Conservation (phyloP, 2,888 invertebrate genomes). For the Rotaria magnacalcarata region DNA sequence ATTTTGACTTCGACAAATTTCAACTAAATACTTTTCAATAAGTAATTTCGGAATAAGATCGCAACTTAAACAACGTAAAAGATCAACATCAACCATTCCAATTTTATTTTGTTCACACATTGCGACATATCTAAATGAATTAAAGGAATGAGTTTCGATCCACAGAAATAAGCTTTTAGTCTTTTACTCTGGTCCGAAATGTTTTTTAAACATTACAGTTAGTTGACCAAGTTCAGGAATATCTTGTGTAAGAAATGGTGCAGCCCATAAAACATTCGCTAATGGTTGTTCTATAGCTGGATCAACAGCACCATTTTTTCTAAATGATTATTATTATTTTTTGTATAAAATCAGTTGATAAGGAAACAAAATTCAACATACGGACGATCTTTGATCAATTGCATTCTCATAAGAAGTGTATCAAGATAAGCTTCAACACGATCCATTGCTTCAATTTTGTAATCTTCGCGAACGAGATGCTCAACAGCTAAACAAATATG, state of each 20-base stretch:
- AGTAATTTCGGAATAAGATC: slow-evolving; percentile 90
- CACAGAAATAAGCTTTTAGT: slow-evolving; percentile 61
- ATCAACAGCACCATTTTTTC: slow-evolving; percentile 64
- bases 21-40: slow-evolving; percentile 84
- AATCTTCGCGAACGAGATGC: slow-evolving; percentile 96
- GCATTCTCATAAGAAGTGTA: slow-evolving; percentile 82
- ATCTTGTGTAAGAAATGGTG: slow-evolving; percentile 73
- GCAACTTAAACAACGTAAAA: slow-evolving; percentile 84
- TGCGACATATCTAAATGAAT: slow-evolving; percentile 74
- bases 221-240: slow-evolving; percentile 55
- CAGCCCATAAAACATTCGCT: slow-evolving; percentile 91
- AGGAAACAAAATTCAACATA: slow-evolving; percentile 47
- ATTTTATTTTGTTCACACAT: slow-evolving; percentile 77
- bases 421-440: slow-evolving; percentile 99
- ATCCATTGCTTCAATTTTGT: slow-evolving; percentile 97
- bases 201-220: slow-evolving; percentile 24
- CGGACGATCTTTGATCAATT: slow-evolving; percentile 69
- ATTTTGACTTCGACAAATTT: slow-evolving; percentile 90
- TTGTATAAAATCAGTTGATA: too few species aligned
- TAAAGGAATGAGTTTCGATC: slow-evolving; percentile 63
- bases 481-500: slow-evolving; percentile 67
- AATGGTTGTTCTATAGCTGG: slow-evolving; percentile 91
- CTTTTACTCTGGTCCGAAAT: slow-evolving; percentile 49
- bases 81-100: slow-evolving; percentile 78
- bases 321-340: neutral